Percentiles rank a stretch among this genome's conserved stretches.
phyloP scores from a whole-genome alignment of 2,113 vertebrate species.

The Hydrolagus affinis region DNA sequence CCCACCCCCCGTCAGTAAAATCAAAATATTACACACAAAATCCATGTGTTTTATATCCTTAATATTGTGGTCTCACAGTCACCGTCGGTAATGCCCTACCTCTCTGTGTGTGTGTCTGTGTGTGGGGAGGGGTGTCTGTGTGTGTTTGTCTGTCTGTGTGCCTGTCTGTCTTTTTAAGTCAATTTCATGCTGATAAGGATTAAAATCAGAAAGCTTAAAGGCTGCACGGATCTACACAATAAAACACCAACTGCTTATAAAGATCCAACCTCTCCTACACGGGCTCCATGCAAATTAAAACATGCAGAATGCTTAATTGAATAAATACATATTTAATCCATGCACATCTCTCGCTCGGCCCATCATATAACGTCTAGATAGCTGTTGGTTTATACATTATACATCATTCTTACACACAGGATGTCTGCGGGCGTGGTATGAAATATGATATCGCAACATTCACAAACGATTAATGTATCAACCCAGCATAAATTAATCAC shows the following conservation, averaged over 20 bases:
- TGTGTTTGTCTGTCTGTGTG: too few relatives aligned
- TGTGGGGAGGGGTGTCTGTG: too few relatives aligned
- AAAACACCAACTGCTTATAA: slow-evolving; percentile 18
- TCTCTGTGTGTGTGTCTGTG: too few relatives aligned
- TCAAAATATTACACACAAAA: neutral
- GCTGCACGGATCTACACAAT: slow-evolving; percentile 27
- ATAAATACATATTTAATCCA: slow-evolving; percentile 71
- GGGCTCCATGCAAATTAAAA: slow-evolving; percentile 60
- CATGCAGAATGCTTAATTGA: slow-evolving; percentile 66
- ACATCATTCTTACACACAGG: slow-evolving; percentile 52
- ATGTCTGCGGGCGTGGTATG: slow-evolving; percentile 56
- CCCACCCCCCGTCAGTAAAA: neutral
- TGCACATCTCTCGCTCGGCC: slow-evolving; percentile 44
- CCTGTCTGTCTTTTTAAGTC: neutral
- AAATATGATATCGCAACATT: slow-evolving; percentile 59
- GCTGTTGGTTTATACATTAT: slow-evolving; percentile 63
- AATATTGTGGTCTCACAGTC: too few relatives aligned
- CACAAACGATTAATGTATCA: slow-evolving; percentile 38
- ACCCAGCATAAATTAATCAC: slow-evolving; percentile 57
- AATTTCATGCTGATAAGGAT: slow-evolving; percentile 16
- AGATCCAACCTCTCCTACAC: slow-evolving; percentile 15
- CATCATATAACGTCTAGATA: slow-evolving; percentile 40
- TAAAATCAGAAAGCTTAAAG: slow-evolving; percentile 30
- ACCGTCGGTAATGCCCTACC: too few relatives aligned
- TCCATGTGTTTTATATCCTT: neutral